These are phyloP conservation scores for Paraescarpia echinospica DNA, from an alignment of 1,140 invertebrate species.

Conservation along the genomic window DNA sequence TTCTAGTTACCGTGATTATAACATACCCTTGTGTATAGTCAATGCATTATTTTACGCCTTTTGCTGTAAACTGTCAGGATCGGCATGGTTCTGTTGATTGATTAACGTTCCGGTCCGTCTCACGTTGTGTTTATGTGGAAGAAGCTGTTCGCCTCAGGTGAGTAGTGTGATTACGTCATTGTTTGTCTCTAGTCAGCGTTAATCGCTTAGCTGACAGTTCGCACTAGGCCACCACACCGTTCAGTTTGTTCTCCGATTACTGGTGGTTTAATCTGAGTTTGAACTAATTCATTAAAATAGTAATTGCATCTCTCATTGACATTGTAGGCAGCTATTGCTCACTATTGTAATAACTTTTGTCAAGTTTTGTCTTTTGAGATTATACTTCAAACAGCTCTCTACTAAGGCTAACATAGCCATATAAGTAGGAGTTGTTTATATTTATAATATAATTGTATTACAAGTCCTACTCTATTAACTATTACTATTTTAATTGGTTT, in stretches of 20 bases:
- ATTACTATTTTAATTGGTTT: too few species aligned
- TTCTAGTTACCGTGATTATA: not conserved
- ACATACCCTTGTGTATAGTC: not conserved
- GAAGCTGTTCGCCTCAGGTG: not conserved
- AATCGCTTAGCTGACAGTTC: not conserved
- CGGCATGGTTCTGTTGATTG: not conserved
- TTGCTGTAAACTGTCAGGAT: not conserved
- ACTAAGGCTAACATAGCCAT: too few species aligned
- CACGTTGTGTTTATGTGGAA: slow-evolving; percentile 5
- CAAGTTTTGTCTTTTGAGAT: too few species aligned
- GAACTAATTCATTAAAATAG: not conserved
- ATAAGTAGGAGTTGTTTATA: too few species aligned
- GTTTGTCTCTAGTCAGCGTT: not conserved
- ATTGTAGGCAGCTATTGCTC: too few species aligned
- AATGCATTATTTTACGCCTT: not conserved
- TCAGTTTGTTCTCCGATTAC: not conserved
- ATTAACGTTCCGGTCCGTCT: not conserved
- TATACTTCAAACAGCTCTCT: too few species aligned
- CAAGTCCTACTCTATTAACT: too few species aligned
- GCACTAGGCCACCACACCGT: not conserved
- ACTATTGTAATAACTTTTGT: too few species aligned
- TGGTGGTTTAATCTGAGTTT: not conserved
- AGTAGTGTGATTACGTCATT: not conserved
- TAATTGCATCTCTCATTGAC: too few species aligned
- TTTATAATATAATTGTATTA: too few species aligned